Conservation (phyloP, 2,797 vertebrate species). For the Peromyscus aztecus region DNA sequence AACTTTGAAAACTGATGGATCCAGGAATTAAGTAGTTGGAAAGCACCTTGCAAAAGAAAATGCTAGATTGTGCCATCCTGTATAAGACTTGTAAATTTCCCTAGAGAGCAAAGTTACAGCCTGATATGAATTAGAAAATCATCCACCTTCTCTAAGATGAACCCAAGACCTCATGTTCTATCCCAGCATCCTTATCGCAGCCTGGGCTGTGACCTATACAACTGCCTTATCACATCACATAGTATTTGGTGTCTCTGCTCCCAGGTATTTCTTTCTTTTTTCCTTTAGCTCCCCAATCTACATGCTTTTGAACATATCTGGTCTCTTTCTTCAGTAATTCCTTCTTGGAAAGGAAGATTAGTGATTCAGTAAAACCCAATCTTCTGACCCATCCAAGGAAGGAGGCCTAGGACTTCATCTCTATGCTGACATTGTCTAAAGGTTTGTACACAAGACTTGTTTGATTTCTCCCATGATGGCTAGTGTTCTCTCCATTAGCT, state of each 20-base stretch:
- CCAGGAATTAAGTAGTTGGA: background rate
- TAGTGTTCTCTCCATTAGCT: background rate
- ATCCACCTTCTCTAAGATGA: background rate
- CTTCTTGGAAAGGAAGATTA: background rate
- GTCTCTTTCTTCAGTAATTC: background rate
- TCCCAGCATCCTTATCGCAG: background rate
- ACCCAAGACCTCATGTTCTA: background rate
- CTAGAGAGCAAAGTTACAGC: background rate
- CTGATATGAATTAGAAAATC: background rate
- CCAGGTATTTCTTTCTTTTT: background rate
- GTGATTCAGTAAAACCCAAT: background rate
- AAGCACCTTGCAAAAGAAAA: background rate
- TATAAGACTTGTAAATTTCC: background rate
- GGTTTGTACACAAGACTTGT: background rate
- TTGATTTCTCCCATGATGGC: background rate
- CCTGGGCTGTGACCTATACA: slow-evolving; percentile 29
- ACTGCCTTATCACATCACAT: background rate
- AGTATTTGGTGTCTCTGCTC: background rate
- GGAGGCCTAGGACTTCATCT: background rate
- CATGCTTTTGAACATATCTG: background rate
- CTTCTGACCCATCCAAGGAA: background rate
- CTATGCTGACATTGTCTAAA: background rate
- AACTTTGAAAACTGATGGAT: background rate
- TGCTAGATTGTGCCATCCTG: fast-evolving
- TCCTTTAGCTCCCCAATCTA: background rate